A percentile compares a stretch with the other conserved stretches of the same genome.
Evolutionary conservation across 2,113 vertebrate genomes (phyloP).

Genomic region (Salvelinus fontinalis): DNA sequence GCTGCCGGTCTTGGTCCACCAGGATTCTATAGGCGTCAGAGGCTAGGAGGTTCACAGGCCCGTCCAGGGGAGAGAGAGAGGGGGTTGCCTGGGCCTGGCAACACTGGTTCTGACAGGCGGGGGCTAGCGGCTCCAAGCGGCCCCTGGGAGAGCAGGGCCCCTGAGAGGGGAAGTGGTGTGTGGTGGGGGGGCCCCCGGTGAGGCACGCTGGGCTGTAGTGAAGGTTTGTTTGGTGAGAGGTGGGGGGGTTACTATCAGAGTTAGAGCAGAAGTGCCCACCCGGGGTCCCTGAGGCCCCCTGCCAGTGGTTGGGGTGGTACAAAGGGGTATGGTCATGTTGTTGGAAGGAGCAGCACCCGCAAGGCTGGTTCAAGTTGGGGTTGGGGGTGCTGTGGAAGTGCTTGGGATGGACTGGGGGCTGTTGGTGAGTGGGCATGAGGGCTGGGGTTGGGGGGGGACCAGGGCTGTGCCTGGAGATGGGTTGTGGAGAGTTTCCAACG

Average conservation of each 20-base stretch:
- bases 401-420: slow-evolving; percentile 5
- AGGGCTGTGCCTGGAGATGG: neutral
- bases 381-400: slow-evolving; percentile 74
- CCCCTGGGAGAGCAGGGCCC: neutral
- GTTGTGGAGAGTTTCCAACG: neutral
- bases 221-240: slow-evolving; percentile 50
- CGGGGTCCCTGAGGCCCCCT: slow-evolving; percentile 24
- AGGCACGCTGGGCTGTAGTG: slow-evolving; percentile 63
- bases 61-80: slow-evolving; percentile 40
- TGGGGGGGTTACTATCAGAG: slow-evolving; percentile 7
- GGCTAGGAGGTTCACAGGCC: slow-evolving; percentile 74
- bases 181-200: neutral
- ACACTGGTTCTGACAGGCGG: slow-evolving; percentile 50
- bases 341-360: slow-evolving; percentile 73
- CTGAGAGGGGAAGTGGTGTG: slow-evolving; percentile 47
- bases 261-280: neutral
- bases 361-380: slow-evolving; percentile 61
- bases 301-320: slow-evolving; percentile 62
- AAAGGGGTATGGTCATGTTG: slow-evolving; percentile 54
- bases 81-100: slow-evolving; percentile 61
- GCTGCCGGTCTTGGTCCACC: slow-evolving; percentile 87
- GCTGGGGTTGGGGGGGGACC: slow-evolving; percentile 38
- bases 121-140: slow-evolving; percentile 42
- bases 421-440: slow-evolving; percentile 33
- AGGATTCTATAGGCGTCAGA: slow-evolving; percentile 84